Conservation (phyloP, 2,113 vertebrate species). For the Sarotherodon lohbergeri region DNA sequence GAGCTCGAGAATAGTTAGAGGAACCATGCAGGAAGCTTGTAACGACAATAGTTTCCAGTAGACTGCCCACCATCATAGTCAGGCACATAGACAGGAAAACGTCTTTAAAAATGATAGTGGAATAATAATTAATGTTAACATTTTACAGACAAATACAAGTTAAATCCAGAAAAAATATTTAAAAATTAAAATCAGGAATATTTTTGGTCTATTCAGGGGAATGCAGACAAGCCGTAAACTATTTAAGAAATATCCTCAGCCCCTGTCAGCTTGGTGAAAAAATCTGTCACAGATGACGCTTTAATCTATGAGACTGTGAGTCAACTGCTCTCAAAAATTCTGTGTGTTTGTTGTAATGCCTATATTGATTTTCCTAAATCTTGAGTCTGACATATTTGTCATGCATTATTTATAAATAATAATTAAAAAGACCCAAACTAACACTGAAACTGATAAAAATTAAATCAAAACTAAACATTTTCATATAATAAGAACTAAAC, state of each 20-base stretch:
- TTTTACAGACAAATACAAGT: too few relatives aligned
- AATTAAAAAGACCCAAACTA: not conserved
- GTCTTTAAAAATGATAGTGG: too few relatives aligned
- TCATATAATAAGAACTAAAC: not conserved
- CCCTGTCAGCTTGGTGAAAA: not conserved
- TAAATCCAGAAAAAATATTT: not conserved
- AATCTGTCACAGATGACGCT: rapidly evolving
- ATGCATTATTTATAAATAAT: not conserved
- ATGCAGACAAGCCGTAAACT: not conserved
- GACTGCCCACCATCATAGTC: too few relatives aligned
- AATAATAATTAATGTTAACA: too few relatives aligned
- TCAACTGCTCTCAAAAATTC: not conserved
- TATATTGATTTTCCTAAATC: not conserved
- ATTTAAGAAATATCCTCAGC: not conserved
- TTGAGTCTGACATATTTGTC: rapidly evolving
- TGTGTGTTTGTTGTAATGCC: not conserved
- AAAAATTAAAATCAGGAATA: not conserved
- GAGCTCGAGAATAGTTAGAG: not conserved
- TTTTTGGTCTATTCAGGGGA: not conserved
- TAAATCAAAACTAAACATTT: not conserved
- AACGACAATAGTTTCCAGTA: too few relatives aligned
- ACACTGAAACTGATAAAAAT: not conserved
- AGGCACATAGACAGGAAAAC: too few relatives aligned
- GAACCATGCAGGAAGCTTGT: too few relatives aligned
- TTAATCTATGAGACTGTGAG: not conserved